Evolutionary conservation across 2,113 vertebrate genomes (phyloP).

Genomic region (Poeciliopsis occidentalis): DNA sequence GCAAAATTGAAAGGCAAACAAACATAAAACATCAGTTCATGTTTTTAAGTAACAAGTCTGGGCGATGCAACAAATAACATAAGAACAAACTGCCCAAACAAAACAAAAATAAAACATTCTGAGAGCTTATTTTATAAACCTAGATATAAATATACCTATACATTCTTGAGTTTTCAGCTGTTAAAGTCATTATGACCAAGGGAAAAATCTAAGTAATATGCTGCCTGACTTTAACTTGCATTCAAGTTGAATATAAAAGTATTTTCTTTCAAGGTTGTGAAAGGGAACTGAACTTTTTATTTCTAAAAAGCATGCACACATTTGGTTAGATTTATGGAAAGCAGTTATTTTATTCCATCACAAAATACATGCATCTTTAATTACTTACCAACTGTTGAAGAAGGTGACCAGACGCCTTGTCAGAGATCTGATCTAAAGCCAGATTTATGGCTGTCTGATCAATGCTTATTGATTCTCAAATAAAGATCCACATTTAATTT

Average conservation of each 20-base stretch:
- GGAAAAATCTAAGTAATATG: background rate
- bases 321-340: background rate
- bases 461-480: background rate
- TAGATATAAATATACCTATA: too few relatives aligned
- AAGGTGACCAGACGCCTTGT: background rate
- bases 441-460: background rate
- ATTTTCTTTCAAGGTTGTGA: background rate
- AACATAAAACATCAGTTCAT: background rate
- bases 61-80: background rate
- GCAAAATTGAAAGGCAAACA: constrained; percentile 2
- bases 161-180: background rate
- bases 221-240: background rate
- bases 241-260: background rate
- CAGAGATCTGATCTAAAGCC: background rate
- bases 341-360: background rate
- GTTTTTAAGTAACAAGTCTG: background rate
- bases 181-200: background rate
- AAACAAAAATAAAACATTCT: background rate
- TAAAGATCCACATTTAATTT: background rate
- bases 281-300: background rate
- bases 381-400: background rate
- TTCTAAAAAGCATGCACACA: too few relatives aligned
- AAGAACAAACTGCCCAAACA: background rate
- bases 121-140: background rate
- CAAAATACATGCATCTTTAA: background rate